A percentile compares a stretch with the other conserved stretches of the same genome.
These are phyloP conservation scores for Xiphophorus hellerii DNA, from an alignment of 2,113 vertebrate genomes.

Conservation along the genomic window DNA sequence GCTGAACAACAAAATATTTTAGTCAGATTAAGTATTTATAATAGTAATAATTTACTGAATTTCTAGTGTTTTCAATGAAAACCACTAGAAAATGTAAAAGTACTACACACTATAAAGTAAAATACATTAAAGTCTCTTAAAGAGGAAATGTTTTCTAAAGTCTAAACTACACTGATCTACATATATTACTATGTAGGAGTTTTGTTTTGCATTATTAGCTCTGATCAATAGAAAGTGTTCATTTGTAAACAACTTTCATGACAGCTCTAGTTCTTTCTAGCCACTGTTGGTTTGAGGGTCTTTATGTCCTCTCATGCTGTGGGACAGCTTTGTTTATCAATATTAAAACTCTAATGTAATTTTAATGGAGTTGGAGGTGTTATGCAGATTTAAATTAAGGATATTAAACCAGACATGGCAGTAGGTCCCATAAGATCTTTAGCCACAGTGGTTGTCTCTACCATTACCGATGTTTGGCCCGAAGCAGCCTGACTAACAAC, in stretches of 20 bases:
- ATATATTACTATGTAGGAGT: background rate
- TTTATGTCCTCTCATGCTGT: background rate
- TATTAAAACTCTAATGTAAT: background rate
- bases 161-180: background rate
- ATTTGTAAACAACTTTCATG: background rate
- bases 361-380: background rate
- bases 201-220: background rate
- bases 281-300: background rate
- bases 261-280: background rate
- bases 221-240: background rate
- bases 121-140: no score
- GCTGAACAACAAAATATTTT: background rate
- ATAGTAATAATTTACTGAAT: no score
- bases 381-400: constrained; percentile 5
- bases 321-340: background rate
- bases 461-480: constrained; percentile 44
- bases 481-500: constrained; percentile 50
- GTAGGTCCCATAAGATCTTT: constrained; percentile 36
- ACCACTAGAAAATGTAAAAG: no score
- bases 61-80: no score
- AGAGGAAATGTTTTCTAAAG: background rate
- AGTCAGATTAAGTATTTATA: background rate
- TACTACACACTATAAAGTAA: no score
- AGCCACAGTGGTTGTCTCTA: constrained; percentile 37
- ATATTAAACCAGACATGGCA: background rate